Evolutionary conservation across 2,888 invertebrate species (phyloP).

Genomic region (Nemoura dubitans): DNA sequence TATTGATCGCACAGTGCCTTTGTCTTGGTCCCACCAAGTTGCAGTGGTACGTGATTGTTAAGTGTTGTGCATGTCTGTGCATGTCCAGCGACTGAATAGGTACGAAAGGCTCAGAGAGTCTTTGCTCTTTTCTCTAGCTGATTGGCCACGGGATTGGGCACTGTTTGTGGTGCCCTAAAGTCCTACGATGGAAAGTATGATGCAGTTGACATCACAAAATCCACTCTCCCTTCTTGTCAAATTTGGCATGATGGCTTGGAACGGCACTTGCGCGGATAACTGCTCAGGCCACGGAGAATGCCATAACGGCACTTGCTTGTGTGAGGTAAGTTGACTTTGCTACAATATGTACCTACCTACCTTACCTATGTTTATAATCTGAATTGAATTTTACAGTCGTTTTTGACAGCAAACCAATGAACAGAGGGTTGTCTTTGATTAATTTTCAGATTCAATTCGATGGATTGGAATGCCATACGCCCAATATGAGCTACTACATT

Average conservation of each 20-base stretch:
- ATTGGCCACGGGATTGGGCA: slow-evolving; percentile 33
- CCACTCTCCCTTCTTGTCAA: slow-evolving; percentile 57
- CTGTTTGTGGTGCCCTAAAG: slow-evolving; percentile 34
- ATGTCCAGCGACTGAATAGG: not conserved
- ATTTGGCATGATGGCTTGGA: slow-evolving; percentile 52
- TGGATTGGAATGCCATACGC: slow-evolving; percentile 83
- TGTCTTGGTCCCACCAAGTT: slow-evolving; percentile 21
- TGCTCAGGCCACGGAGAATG: slow-evolving; percentile 93
- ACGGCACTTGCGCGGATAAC: slow-evolving; percentile 69
- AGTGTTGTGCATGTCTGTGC: not conserved
- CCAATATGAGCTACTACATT: slow-evolving; percentile 80
- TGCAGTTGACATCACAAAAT: slow-evolving; percentile 59
- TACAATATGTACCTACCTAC: too few relatives aligned
- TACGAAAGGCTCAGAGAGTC: not conserved
- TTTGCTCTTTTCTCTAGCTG: slow-evolving; percentile 22
- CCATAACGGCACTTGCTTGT: slow-evolving; percentile 89
- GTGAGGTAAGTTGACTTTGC: slow-evolving; percentile 73
- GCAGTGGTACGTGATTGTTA: slow-evolving; percentile 18
- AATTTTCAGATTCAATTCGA: slow-evolving; percentile 71
- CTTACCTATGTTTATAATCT: too few relatives aligned
- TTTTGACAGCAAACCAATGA: too few relatives aligned
- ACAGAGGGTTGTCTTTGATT: not conserved
- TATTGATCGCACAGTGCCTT: slow-evolving; percentile 25
- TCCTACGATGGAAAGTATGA: slow-evolving; percentile 59
- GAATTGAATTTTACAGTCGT: too few relatives aligned